Percentiles rank a stretch among this genome's conserved stretches.
Conservation (phyloP, 2,113 vertebrate species). For the Gobio gobio region DNA sequence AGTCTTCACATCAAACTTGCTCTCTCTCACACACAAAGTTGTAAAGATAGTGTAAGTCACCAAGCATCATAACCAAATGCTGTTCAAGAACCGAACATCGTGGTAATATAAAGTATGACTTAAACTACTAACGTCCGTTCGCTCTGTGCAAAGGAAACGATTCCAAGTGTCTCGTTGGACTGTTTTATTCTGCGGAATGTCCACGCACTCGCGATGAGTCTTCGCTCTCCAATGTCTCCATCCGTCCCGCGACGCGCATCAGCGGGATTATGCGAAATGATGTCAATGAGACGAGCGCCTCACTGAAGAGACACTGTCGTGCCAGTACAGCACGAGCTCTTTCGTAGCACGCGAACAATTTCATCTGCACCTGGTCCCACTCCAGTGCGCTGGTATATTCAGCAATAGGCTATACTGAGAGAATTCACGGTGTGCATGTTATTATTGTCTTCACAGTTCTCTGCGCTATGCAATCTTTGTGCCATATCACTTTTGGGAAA, state of each 20-base stretch:
- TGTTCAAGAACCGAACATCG: neutral
- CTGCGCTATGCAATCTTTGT: neutral
- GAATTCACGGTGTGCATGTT: neutral
- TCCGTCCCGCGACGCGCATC: conserved; percentile 15
- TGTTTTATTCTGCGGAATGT: conserved; percentile 8
- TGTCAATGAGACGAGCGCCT: conserved; percentile 24
- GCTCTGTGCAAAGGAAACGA: neutral
- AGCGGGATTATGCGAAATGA: conserved; percentile 32
- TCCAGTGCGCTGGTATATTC: conserved; percentile 6
- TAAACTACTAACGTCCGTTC: neutral
- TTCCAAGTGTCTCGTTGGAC: neutral
- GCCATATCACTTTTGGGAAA: neutral
- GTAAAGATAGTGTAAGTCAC: neutral
- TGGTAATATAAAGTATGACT: neutral
- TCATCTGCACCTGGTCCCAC: conserved; percentile 21
- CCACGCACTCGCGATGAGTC: neutral
- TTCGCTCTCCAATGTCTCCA: neutral
- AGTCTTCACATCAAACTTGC: conserved; percentile 22
- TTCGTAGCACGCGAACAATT: conserved; percentile 18
- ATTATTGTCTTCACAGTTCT: conserved; percentile 3
- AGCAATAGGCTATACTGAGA: conserved; percentile 29
- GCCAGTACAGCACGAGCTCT: conserved; percentile 14
- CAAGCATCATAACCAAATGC: neutral
- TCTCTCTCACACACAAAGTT: conserved; percentile 13
- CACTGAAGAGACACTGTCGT: neutral